Evolutionary conservation across 2,888 invertebrate species (phyloP), one percentile per base, ranked within the genome.

Genomic region (Papilio protenor): DNA sequence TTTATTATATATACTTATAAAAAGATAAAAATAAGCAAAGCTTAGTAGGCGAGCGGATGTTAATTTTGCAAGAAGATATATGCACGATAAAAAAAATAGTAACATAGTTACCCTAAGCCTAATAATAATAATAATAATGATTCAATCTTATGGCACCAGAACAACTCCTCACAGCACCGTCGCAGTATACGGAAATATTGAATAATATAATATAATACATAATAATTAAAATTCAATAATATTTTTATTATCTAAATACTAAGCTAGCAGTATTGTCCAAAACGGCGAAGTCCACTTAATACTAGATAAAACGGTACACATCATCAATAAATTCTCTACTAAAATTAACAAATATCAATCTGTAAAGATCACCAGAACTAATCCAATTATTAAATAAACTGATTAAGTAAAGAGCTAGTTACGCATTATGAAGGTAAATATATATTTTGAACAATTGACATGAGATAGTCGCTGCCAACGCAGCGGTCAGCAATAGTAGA

Each of bases 61-160:
- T 52, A 71, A 57, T 33, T 74, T 75, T 59, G 64, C 64, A 80
- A 80, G 73, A 80, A 80, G 73, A 40, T 1, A 40, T 8, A 40
- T 40, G 40, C 40, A 40, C 5, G 40, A 80, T 83, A 81, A 81
- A 84, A 86, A 84, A 86, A 86, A 87, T 88, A 85, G 75, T 79
- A 78, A 64, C 72, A 66, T 74, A 87, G 87, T 87, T 84, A 86
- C 82, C 89, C 89, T 92, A 92, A 87, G 88, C 91, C 92, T 86
- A 85, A 85, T 84, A 69, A 64, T 33, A 85, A 85, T 84, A 69
- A 64, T 33, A 64, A 86, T 84, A 83, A 84, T 79, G 79, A 86
- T 86, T 87, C 85, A 83, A 83, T 87, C 84, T 85, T 90, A 91
- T 91, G 91, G 91, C 91, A 91, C 91, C 90, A 88, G 86, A 85